Evolutionary conservation across 2,797 vertebrate species (phyloP).

Genomic region (Atherinosoma microstoma): DNA sequence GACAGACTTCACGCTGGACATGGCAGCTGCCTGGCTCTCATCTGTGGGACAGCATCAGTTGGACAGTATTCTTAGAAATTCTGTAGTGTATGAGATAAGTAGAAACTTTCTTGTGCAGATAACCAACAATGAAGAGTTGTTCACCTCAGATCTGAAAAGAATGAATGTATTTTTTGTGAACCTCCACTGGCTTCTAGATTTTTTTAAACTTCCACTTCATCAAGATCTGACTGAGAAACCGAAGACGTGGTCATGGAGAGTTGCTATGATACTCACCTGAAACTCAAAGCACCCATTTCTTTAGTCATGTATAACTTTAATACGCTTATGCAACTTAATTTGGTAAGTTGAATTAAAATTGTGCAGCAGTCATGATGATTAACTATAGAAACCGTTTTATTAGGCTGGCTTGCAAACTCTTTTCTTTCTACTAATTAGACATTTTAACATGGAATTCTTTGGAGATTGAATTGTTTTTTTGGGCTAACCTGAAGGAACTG

Average conservation of each 20-base stretch:
- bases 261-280: no score
- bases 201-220: not conserved
- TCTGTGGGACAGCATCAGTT: conserved; percentile 69
- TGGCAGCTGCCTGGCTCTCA: conserved; percentile 81
- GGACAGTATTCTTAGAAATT: not conserved
- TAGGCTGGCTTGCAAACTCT: no score
- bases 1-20: conserved; percentile 89
- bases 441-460: no score
- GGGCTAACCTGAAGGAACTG: no score
- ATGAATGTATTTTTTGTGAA: not conserved
- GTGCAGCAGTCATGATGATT: no score
- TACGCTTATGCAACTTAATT: not conserved
- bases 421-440: no score
- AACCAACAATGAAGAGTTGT: not conserved
- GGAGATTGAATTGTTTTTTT: no score
- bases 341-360: not conserved
- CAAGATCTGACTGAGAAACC: not conserved
- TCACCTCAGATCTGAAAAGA: not conserved
- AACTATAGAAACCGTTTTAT: no score
- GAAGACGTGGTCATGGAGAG: no score
- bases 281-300: not conserved
- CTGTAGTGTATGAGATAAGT: not conserved
- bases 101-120: not conserved
- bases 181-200: not conserved
- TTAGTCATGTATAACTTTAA: not conserved